These are phyloP conservation scores for Varanus komodoensis DNA, from an alignment of 2,113 vertebrate species.

Conservation along the genomic window DNA sequence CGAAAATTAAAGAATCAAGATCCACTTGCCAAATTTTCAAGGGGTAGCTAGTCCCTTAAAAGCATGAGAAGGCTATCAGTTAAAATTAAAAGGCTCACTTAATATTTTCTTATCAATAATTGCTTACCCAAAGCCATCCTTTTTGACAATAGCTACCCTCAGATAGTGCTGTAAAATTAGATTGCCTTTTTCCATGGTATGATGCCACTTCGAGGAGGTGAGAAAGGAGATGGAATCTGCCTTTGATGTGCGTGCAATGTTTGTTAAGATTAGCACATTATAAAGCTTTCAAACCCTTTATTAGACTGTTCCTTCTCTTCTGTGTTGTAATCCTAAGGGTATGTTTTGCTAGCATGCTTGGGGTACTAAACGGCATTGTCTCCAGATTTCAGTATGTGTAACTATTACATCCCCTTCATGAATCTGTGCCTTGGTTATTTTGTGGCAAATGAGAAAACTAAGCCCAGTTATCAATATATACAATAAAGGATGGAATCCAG, in stretches of 20 bases:
- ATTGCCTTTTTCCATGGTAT: background rate
- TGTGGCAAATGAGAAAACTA: background rate
- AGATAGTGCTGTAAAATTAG: conserved; percentile 13
- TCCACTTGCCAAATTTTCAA: conserved; percentile 42
- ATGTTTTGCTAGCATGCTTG: background rate
- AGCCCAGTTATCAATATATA: background rate
- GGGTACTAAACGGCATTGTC: background rate
- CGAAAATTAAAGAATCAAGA: conserved; percentile 55
- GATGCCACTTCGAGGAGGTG: conserved; percentile 4
- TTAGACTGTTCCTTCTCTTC: background rate
- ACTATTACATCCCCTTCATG: background rate
- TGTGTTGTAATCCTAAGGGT: background rate
- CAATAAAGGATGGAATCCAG: background rate
- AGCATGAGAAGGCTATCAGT: conserved; percentile 42
- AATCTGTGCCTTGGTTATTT: background rate
- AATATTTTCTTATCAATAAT: conserved; percentile 49
- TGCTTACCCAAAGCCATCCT: conserved; percentile 2
- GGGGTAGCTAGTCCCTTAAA: conserved; percentile 1
- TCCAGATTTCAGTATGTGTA: background rate
- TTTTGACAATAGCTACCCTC: conserved; percentile 25
- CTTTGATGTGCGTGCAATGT: background rate
- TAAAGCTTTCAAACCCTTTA: background rate
- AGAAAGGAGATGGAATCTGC: fast-evolving
- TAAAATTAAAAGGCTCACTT: conserved; percentile 50
- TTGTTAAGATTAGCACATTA: background rate